Percentiles rank a stretch among this genome's conserved stretches.
Evolutionary conservation across 2,113 vertebrate genomes (phyloP).

Genomic region (Podocnemis expansa): DNA sequence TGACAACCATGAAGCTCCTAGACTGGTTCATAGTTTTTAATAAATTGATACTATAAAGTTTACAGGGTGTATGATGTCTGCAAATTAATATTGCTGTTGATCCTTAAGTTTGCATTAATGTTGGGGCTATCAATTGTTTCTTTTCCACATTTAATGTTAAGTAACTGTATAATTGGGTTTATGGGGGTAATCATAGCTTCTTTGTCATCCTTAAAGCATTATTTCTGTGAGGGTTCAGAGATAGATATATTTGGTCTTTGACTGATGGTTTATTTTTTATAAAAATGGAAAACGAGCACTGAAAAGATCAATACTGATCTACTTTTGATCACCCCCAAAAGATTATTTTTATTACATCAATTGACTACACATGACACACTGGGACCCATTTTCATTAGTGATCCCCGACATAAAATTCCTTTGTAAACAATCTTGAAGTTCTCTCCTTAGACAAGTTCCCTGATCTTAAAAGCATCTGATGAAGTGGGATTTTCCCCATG

Average conservation of each 20-base stretch:
- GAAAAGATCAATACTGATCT: background rate
- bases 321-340: background rate
- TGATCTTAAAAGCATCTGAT: too few relatives aligned
- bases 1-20: accelerated
- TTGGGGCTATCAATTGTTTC: background rate
- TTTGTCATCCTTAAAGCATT: background rate
- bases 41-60: background rate
- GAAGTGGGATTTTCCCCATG: too few relatives aligned
- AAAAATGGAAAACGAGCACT: background rate
- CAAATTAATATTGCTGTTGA: background rate
- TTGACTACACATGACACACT: background rate
- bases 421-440: background rate
- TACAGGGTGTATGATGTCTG: background rate
- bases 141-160: background rate
- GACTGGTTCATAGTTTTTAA: background rate
- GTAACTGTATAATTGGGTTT: background rate
- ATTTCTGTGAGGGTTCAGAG: background rate
- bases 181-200: background rate
- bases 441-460: too few relatives aligned
- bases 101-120: background rate
- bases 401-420: background rate
- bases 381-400: background rate
- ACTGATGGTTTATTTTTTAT: background rate
- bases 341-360: background rate
- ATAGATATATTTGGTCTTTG: background rate